These are phyloP conservation scores for Netelia inedita DNA, from an alignment of 2,888 invertebrate species.

Conservation along the genomic window DNA sequence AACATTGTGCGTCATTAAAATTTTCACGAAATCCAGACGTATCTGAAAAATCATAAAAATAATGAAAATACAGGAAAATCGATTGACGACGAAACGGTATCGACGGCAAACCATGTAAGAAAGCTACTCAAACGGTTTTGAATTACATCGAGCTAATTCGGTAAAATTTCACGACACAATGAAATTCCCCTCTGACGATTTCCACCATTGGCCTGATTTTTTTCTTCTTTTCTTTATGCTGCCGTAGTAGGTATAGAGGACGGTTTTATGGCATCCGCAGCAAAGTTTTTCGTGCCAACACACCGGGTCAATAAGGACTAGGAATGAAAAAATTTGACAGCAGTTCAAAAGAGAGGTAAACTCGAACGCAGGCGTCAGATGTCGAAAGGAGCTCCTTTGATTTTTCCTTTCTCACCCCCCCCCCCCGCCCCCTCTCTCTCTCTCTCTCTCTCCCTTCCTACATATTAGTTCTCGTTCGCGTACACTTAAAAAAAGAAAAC, in stretches of 20 bases:
- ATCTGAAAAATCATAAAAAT: background rate
- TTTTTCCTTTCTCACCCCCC: conserved; percentile 47
- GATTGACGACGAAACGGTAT: conserved; percentile 26
- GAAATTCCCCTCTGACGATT: conserved; percentile 49
- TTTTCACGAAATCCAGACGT: background rate
- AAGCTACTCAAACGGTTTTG: conserved; percentile 68
- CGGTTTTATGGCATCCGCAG: conserved; percentile 1
- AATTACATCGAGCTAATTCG: conserved; percentile 81
- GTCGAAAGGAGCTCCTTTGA: conserved; percentile 62
- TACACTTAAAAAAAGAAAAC: conserved; percentile 2
- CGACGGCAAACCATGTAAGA: conserved; percentile 47
- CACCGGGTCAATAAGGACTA: conserved; percentile 40
- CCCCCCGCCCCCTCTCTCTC: conserved; percentile 44
- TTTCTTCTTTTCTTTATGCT: conserved; percentile 14
- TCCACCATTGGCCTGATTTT: conserved; percentile 54
- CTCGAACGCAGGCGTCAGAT: conserved; percentile 52
- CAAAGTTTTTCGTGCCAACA: conserved; percentile 51
- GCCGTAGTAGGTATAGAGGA: background rate
- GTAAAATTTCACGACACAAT: conserved; percentile 63
- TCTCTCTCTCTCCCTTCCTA: conserved; percentile 13
- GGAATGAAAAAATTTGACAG: conserved; percentile 54
- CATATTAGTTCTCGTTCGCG: conserved; percentile 3
- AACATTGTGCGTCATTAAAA: background rate
- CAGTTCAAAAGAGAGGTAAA: conserved; percentile 38
- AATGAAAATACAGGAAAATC: background rate